These are phyloP conservation scores for Brenthis hecate DNA, from an alignment of 2,888 invertebrate genomes.

Conservation along the genomic window DNA sequence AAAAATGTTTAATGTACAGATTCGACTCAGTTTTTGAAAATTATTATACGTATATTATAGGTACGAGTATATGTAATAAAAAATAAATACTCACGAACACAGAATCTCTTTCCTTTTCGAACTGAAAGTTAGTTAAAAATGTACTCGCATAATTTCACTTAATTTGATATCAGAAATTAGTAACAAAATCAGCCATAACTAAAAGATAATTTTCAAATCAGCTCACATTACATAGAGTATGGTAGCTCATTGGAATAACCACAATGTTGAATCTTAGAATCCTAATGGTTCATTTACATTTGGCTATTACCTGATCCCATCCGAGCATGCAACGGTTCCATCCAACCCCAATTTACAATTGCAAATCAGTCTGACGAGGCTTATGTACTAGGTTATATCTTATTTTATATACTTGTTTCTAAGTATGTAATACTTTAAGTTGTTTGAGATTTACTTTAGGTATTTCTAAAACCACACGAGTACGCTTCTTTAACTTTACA, in stretches of 20 bases:
- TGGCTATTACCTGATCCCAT: constrained; percentile 29
- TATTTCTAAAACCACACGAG: neutral
- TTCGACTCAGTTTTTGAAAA: too few species aligned
- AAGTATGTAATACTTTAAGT: neutral
- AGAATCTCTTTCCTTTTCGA: too few species aligned
- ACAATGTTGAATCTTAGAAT: constrained; percentile 24
- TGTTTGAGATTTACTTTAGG: neutral
- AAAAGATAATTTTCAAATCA: constrained; percentile 14
- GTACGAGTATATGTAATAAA: too few species aligned
- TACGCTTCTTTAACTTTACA: too few species aligned
- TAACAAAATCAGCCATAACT: neutral
- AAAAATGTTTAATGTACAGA: too few species aligned
- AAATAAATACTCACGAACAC: too few species aligned
- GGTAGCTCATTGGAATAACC: constrained; percentile 29
- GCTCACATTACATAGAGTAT: constrained; percentile 7
- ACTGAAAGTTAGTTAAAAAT: too few species aligned
- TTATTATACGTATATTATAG: too few species aligned
- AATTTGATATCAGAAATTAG: too few species aligned
- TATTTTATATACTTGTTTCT: neutral
- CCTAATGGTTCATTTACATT: constrained; percentile 35
- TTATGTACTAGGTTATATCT: neutral
- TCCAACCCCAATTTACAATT: constrained; percentile 30
- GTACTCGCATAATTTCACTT: too few species aligned
- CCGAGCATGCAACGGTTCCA: constrained; percentile 23
- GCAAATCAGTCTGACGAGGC: constrained; percentile 23